Evolutionary conservation across 2,797 vertebrate species (phyloP).

Genomic region (Xenentodon cancila): DNA sequence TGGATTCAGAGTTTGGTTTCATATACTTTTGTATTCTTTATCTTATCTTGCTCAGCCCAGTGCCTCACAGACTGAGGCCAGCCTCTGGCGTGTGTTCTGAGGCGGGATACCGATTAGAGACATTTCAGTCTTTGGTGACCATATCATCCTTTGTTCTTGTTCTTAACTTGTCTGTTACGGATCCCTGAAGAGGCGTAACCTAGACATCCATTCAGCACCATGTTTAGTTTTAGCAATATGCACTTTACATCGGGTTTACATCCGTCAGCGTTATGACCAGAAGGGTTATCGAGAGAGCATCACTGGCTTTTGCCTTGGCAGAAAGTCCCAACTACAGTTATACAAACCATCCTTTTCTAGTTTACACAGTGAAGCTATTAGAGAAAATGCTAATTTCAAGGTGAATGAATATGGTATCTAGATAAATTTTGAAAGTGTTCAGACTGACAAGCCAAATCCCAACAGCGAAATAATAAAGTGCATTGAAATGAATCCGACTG

Average conservation of each 20-base stretch:
- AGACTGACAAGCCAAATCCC: constrained; percentile 56
- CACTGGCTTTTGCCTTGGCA: constrained; percentile 11
- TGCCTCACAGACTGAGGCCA: constrained; percentile 25
- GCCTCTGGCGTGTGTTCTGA: constrained; percentile 45
- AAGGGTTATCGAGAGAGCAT: constrained; percentile 19
- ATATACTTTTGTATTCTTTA: constrained; percentile 39
- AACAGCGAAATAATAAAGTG: constrained; percentile 57
- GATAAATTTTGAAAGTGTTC: constrained; percentile 53
- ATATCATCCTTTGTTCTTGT: neutral
- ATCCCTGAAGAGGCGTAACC: neutral
- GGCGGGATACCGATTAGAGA: constrained; percentile 38
- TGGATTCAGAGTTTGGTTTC: constrained; percentile 18
- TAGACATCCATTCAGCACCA: constrained; percentile 31
- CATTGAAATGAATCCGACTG: constrained; percentile 69
- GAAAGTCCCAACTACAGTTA: constrained; percentile 26
- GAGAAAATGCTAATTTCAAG: constrained; percentile 60
- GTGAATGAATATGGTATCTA: constrained; percentile 54
- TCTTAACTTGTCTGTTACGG: constrained; percentile 12
- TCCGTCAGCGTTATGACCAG: constrained; percentile 18
- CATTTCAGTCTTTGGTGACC: constrained; percentile 23
- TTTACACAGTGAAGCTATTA: constrained; percentile 48
- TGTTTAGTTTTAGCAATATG: constrained; percentile 10
- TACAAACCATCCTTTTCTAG: constrained; percentile 26
- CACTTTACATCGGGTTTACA: constrained; percentile 27
- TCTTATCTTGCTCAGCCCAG: constrained; percentile 18